Base-by-base conservation (phyloP, 1,140 invertebrate species). In the Delia radicum region DNA sequence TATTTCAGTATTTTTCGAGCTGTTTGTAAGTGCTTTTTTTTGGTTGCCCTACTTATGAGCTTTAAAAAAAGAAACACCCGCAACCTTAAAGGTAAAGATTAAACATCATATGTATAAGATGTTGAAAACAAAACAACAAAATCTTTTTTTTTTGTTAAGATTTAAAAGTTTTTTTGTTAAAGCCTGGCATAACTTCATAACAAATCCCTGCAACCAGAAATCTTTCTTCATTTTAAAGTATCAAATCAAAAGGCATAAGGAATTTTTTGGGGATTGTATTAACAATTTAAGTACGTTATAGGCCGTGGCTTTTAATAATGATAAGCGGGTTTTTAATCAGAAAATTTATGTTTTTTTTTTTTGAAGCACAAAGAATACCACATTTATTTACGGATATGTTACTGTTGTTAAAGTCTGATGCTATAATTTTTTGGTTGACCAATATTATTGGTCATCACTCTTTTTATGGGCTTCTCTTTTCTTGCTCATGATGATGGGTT, bases 241-340 rank as follows among this genome's bases (percentile, higher is more conserved):
- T 63, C 28, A 33, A 33, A 42, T 42, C 37, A 42, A 42, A 42
- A 42, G 3, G 37, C 37, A 2, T 3, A 42, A 42, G 37, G n/a
- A 10, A 33, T 7, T 33, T 33, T 33, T n/a, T n/a, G n/a, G n/a
- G n/a, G n/a, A n/a, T n/a, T n/a, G n/a, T n/a, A n/a, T n/a, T n/a
- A n/a, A n/a, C n/a, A n/a, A n/a, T n/a, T n/a, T n/a, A n/a, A n/a
- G 1, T 42, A 13, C n/a, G 33, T 42, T 13, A 65, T 13, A 65
- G 55, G 26, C 31, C 29, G 62, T 65, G 24, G 72, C 28, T 29
- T 46, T 3, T 84, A 85, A 85, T 85, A 85, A 85, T 85, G 83
- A 85, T 85, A 85, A 84, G 83, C 83, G 81, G 83, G 81, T 83
- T 85, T 83, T 85, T 85, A 85, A 85, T 85, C 83, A 85, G 82